phyloP scores from a whole-genome alignment of 2,113 vertebrate genomes.

The Archocentrus centrarchus region DNA sequence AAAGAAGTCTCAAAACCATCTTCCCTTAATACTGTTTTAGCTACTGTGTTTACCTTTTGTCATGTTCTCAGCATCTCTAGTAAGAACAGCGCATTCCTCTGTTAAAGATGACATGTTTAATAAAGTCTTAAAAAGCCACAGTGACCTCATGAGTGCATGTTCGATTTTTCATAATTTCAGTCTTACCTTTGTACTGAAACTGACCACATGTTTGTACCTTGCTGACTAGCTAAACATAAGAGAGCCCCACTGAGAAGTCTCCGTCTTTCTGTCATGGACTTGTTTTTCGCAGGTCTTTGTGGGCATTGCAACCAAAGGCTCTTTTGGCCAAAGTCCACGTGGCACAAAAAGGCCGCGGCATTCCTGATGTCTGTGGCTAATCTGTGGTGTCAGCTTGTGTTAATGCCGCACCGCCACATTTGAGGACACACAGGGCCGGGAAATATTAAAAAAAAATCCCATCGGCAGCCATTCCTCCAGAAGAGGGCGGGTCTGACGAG shows the following conservation, averaged over 20 bases:
- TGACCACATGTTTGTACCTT: background rate
- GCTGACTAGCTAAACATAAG: background rate
- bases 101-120: background rate
- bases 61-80: background rate
- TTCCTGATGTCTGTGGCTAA: constrained; percentile 99
- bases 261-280: constrained; percentile 71
- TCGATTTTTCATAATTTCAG: background rate
- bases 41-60: background rate
- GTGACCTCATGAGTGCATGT: background rate
- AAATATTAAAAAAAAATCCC: constrained; percentile 95
- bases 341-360: constrained; percentile 95
- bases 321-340: constrained; percentile 93
- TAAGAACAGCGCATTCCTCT: no score
- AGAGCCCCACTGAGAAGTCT: background rate
- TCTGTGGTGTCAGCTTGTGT: constrained; percentile 99
- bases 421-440: constrained; percentile 90
- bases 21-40: background rate
- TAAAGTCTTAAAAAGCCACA: background rate
- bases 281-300: constrained; percentile 88
- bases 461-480: constrained; percentile 94
- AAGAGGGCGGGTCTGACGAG: constrained; percentile 82
- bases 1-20: background rate
- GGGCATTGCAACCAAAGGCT: constrained; percentile 87
- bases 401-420: constrained; percentile 97
- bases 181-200: background rate